Base-by-base conservation (phyloP, 2,113 vertebrate genomes). In the Dryoscopus gambensis region DNA sequence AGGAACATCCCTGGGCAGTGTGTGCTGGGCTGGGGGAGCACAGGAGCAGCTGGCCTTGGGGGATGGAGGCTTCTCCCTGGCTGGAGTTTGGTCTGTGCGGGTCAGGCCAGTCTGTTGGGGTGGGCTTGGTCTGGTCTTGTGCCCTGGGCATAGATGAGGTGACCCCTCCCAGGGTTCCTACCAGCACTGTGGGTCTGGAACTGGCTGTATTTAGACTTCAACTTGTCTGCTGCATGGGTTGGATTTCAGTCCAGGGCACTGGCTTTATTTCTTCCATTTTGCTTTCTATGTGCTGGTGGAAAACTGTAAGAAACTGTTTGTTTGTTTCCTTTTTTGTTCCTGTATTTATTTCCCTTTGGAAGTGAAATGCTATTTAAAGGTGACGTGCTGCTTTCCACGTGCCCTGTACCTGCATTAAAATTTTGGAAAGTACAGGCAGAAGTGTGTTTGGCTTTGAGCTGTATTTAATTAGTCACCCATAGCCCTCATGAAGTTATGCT, bases 31-130 rank as follows among this genome's bases (percentile, higher is more conserved):
- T 84, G 28, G 35, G 35, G 1, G 14, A 52, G 33, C 1, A 2
- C 6, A 33, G 53, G 44, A 78, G 13, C 20, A 39, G 39, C 39
- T 39, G 52, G 20, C 7, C 20, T 9, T 6, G 13, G 25, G 24
- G 28, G 4, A 24, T 0, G 1, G 37, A 27, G 42, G 47, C 23
- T 57, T 71, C 52, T 71, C 9, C 35, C 23, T 31, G 18, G 4
- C 25, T 7, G 2, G 18, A 19, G 35, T 10, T 30, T 52, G 22
- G 39, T 39, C 68, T 31, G 9, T 7, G 3, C 0, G 1, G 30
- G 30, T 59, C 53, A 57, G 78, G 21, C 8, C 27, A 11, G 30
- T 8, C 35, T 47, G 27, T 49, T 31, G 12, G 57, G 10, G 12
- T 16, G 24, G 33, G 6, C 6, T 49, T 33, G 42, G 67, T 46